Conservation (phyloP, 2,888 invertebrate genomes). For the Pardosa pseudoannulata region DNA sequence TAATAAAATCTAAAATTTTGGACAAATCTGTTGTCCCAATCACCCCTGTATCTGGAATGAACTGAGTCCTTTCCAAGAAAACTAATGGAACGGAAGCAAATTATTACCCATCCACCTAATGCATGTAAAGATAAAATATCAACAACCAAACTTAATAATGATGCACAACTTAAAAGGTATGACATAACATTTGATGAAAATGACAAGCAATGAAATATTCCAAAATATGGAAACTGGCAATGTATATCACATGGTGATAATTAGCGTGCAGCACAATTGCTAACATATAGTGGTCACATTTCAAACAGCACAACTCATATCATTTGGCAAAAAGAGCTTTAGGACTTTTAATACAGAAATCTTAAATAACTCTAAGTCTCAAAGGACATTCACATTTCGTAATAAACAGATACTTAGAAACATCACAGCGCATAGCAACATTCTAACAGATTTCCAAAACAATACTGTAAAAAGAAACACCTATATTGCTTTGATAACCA, state of each 20-base stretch:
- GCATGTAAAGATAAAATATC: not conserved
- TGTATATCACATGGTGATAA: conserved; percentile 17
- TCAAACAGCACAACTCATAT: not conserved
- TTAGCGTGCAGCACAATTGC: conserved; percentile 1
- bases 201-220: conserved; percentile 14
- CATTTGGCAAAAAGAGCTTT: not conserved
- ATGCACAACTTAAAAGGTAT: not conserved
- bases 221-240: conserved; percentile 9
- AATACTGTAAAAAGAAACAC: conserved; percentile 20
- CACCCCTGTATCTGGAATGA: too few relatives aligned
- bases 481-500: conserved; percentile 18
- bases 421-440: conserved; percentile 4
- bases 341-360: not conserved
- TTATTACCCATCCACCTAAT: not conserved
- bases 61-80: too few relatives aligned
- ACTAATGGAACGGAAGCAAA: not conserved
- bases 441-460: not conserved
- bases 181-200: not conserved
- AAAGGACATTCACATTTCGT: not conserved
- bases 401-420: conserved; percentile 2
- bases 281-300: conserved; percentile 1
- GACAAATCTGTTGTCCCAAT: too few relatives aligned
- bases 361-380: not conserved
- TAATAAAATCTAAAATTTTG: too few relatives aligned
- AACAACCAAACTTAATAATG: not conserved